phyloP scores from a whole-genome alignment of 2,113 vertebrate genomes.

The Hyperopisus bebe region DNA sequence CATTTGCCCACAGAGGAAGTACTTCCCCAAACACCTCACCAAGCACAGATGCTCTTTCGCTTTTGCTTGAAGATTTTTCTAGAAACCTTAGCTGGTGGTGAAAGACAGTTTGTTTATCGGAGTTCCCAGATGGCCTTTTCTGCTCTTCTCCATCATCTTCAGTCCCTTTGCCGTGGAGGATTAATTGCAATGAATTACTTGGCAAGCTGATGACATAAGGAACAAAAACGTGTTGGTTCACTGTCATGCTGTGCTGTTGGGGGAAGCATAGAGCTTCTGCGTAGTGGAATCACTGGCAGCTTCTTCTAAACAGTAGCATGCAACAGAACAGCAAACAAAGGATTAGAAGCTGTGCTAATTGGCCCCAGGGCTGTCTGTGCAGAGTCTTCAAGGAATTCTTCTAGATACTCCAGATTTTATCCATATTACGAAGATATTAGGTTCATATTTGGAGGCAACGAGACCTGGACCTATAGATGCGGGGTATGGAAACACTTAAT shows the following conservation, averaged over 20 bases:
- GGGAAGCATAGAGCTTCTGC: neutral
- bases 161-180: slow-evolving; percentile 61
- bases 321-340: neutral
- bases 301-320: neutral
- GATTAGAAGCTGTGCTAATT: neutral
- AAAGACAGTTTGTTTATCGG: slow-evolving; percentile 73
- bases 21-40: slow-evolving; percentile 41
- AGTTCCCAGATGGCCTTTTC: slow-evolving; percentile 66
- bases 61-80: slow-evolving; percentile 70
- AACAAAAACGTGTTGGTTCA: neutral
- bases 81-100: slow-evolving; percentile 64
- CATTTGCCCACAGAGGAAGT: slow-evolving; percentile 40
- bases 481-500: neutral
- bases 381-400: neutral
- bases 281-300: neutral
- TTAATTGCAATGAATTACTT: slow-evolving; percentile 63
- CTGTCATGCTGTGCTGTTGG: neutral
- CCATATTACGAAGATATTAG: neutral
- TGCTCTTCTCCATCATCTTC: slow-evolving; percentile 51
- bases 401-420: neutral
- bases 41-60: slow-evolving; percentile 41
- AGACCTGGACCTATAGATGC: neutral
- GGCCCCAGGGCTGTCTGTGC: neutral
- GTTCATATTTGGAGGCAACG: neutral
- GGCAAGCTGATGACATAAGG: slow-evolving; percentile 55